Base-by-base conservation (phyloP, 2,888 invertebrate species). In the Corbicula japonica region DNA sequence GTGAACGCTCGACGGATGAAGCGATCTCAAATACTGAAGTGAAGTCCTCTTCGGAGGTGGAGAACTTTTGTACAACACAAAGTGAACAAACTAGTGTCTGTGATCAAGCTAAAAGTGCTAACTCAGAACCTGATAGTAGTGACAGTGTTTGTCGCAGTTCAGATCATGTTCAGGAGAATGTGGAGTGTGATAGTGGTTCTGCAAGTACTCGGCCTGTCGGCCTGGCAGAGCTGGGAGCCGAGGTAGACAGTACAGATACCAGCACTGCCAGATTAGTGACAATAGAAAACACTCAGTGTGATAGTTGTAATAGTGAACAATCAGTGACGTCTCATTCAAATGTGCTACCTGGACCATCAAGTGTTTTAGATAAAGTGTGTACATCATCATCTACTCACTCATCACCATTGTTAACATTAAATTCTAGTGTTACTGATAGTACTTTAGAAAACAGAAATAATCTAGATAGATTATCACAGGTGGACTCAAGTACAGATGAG, bases 151-250 rank as follows among this genome's bases (percentile, higher is more conserved):
- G 66, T 54, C 66, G n/a, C 21, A 54, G 54, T 66, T 54, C 66
- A 41, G 52, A 54, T 18, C 30, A 50, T 41, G 66, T 66, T 23
- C 68, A 77, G 4, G 70, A 77, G 68, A 85, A 87, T 32, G 68
- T 83, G 44, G 83, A 83, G 50, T 84, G 84, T 82, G 84, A 84
- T 73, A 84, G 84, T 73, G 71, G 72, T 15, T 69, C 69, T n/a
- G 66, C 56, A 23, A 62, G 74, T 18, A 50, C 52, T 12, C 28
- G 34, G 12, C 38, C 41, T 41, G 71, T 65, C 26, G 34, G 10
- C 23, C 35, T 34, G 4, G 35, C 34, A 38, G 68, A 50, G 15
- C 77, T 61, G 32, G 62, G 65, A 28, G 66, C 46, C 48, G 74
- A 75, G 62, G 84, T 84, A 35, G 83, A 84, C 38, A 85, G 85